phyloP scores from a whole-genome alignment of 2,888 invertebrate genomes.

The Tenthredo amoena region DNA sequence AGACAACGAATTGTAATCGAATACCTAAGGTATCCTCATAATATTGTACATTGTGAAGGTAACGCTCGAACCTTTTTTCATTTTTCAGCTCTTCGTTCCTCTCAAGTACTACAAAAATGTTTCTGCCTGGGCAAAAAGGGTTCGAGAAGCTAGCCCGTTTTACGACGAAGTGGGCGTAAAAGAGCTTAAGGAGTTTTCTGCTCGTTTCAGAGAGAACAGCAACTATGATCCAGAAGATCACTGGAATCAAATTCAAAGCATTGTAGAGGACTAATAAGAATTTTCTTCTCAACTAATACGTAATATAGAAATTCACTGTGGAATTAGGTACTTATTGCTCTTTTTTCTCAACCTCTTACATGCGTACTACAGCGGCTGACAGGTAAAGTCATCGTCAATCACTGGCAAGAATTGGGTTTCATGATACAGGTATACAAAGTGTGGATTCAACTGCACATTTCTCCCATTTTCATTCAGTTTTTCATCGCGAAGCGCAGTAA shows the following conservation, averaged over 20 bases:
- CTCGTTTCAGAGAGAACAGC: neutral
- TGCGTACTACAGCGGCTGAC: neutral
- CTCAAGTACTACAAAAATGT: slow-evolving; percentile 16
- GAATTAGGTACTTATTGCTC: neutral
- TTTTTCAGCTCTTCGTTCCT: slow-evolving; percentile 15
- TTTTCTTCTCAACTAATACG: neutral
- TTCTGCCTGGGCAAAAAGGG: slow-evolving; percentile 1
- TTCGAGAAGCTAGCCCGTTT: neutral
- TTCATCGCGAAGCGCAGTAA: too few relatives aligned
- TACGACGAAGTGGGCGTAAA: neutral
- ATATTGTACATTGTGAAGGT: neutral
- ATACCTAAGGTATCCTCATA: too few relatives aligned
- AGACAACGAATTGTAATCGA: neutral
- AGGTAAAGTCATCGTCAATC: too few relatives aligned
- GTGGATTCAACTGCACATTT: too few relatives aligned
- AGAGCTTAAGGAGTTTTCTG: neutral
- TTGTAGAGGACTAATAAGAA: neutral
- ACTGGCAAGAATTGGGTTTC: too few relatives aligned
- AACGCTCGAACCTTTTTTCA: neutral
- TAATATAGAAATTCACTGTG: neutral
- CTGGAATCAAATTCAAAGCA: slow-evolving; percentile 5
- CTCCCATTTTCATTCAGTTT: too few relatives aligned
- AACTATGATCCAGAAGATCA: neutral
- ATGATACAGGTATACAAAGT: too few relatives aligned
- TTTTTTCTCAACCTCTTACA: neutral